These are phyloP conservation scores for Lasiurus borealis DNA, from an alignment of 2,113 vertebrate species.

Conservation along the genomic window DNA sequence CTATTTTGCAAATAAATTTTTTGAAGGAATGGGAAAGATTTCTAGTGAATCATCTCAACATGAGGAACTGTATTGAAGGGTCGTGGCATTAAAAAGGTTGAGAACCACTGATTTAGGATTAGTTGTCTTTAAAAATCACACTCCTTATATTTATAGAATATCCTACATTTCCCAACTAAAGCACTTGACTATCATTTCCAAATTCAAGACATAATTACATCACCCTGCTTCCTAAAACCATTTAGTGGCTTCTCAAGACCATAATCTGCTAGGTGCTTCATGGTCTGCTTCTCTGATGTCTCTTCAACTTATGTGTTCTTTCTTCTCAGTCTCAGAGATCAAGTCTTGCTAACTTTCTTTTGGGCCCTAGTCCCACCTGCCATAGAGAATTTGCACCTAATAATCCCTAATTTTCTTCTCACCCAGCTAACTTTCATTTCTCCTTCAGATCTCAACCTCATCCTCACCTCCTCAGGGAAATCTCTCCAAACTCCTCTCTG, in stretches of 20 bases:
- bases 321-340: neutral
- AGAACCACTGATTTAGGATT: neutral
- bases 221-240: neutral
- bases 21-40: neutral
- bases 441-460: neutral
- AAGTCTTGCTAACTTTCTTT: neutral
- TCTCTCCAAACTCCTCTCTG: neutral
- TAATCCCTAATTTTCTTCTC: neutral
- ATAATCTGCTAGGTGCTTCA: neutral
- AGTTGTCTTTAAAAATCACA: neutral
- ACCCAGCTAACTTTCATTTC: neutral
- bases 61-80: too few species aligned
- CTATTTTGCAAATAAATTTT: neutral
- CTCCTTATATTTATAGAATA: neutral
- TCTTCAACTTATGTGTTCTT: neutral
- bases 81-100: too few species aligned
- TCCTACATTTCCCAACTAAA: neutral
- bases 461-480: neutral
- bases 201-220: neutral
- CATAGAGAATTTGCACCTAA: neutral
- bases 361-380: neutral
- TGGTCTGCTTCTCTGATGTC: neutral
- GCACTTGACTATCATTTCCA: neutral
- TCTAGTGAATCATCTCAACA: neutral
- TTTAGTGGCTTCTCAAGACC: neutral